Conservation (phyloP, 2,113 vertebrate species). For the Plecturocebus donacophilus region DNA sequence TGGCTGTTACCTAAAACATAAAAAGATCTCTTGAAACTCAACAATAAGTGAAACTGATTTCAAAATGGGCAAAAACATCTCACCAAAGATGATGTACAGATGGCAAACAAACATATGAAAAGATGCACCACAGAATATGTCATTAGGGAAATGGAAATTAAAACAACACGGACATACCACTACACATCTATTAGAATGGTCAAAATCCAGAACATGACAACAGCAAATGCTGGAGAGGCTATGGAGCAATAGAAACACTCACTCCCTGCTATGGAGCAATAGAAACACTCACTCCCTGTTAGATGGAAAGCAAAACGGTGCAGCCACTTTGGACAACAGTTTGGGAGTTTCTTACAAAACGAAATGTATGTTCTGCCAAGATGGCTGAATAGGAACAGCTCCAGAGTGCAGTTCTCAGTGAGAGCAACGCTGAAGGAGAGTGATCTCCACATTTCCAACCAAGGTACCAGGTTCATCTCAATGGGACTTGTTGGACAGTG, state of each 20-base stretch:
- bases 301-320: background rate
- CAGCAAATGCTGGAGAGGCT: background rate
- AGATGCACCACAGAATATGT: background rate
- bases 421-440: too few relatives aligned
- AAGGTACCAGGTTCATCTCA: too few relatives aligned
- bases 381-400: too few relatives aligned
- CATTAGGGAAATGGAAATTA: background rate
- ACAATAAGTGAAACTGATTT: background rate
- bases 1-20: background rate
- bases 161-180: background rate
- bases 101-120: background rate
- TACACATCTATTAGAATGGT: background rate
- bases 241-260: background rate
- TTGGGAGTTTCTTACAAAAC: background rate
- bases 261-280: background rate
- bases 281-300: background rate
- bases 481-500: too few relatives aligned
- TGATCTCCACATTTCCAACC: too few relatives aligned
- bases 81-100: background rate
- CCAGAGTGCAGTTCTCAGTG: too few relatives aligned
- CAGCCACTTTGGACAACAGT: background rate
- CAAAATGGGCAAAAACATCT: background rate
- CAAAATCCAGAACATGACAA: background rate
- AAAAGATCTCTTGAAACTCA: background rate
- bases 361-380: too few relatives aligned